Evolutionary conservation across 2,113 vertebrate genomes (phyloP).

Genomic region (Engraulis encrasicolus): DNA sequence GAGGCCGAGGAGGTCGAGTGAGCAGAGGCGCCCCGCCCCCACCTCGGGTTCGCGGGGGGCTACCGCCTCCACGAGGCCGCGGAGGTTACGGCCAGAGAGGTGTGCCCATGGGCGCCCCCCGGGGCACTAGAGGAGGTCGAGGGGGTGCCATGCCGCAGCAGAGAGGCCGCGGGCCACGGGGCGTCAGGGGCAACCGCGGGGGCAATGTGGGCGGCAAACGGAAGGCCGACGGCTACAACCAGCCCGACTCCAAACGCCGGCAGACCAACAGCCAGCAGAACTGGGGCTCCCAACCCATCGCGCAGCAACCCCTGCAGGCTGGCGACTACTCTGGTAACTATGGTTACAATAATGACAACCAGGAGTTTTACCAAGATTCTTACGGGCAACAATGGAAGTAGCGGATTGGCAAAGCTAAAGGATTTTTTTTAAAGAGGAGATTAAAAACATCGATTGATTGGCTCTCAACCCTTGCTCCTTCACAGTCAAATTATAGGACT

Average conservation of each 20-base stretch:
- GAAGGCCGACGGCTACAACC: slow-evolving; percentile 98
- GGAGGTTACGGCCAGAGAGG: slow-evolving; percentile 93
- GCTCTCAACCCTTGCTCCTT: slow-evolving; percentile 89
- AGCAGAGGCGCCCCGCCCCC: slow-evolving; percentile 88
- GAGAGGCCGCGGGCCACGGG: slow-evolving; percentile 90
- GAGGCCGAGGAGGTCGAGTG: slow-evolving; percentile 93
- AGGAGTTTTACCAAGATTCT: slow-evolving; percentile 99
- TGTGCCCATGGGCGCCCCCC: slow-evolving; percentile 88
- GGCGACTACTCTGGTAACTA: slow-evolving; percentile 99
- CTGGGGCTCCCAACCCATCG: slow-evolving; percentile 99
- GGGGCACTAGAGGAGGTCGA: slow-evolving; percentile 90
- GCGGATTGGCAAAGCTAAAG: slow-evolving; percentile 57
- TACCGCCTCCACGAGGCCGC: slow-evolving; percentile 88
- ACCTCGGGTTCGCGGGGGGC: slow-evolving; percentile 86
- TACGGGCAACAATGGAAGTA: slow-evolving; percentile 99
- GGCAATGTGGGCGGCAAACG: slow-evolving; percentile 98
- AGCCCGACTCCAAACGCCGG: slow-evolving; percentile 97
- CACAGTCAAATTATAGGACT: slow-evolving; percentile 60
- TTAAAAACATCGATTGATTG: slow-evolving; percentile 85
- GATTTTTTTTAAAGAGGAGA: slow-evolving; percentile 53
- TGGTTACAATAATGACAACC: slow-evolving; percentile 99
- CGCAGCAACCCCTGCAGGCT: slow-evolving; percentile 97
- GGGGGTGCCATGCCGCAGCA: slow-evolving; percentile 90
- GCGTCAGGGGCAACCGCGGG: slow-evolving; percentile 91
- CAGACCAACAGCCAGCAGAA: slow-evolving; percentile 99